Conservation (phyloP, 2,888 invertebrate genomes). For the Drosophila falleni region DNA sequence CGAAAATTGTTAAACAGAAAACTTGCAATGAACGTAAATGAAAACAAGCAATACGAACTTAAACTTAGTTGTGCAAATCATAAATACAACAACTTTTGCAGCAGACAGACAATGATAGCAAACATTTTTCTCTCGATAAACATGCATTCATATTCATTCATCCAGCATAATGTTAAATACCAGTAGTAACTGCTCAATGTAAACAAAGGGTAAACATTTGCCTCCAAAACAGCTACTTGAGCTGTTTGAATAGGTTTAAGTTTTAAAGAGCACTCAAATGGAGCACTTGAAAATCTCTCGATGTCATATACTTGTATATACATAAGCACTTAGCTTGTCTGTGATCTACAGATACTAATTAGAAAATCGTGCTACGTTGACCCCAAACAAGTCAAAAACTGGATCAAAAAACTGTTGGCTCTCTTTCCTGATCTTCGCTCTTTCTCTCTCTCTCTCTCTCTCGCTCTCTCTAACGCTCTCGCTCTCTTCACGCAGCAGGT, state of each 20-base stretch:
- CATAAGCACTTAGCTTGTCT: slow-evolving; percentile 26
- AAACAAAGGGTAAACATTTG: neutral
- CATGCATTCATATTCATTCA: too few relatives aligned
- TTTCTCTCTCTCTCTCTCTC: neutral
- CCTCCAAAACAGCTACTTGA: neutral
- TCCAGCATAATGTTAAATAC: neutral
- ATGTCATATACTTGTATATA: slow-evolving; percentile 10
- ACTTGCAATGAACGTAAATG: neutral
- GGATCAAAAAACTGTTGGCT: slow-evolving; percentile 17
- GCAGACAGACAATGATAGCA: neutral
- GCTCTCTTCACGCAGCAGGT: neutral
- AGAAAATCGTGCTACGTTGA: slow-evolving; percentile 35
- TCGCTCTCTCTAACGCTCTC: neutral
- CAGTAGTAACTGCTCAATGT: neutral
- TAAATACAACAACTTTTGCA: neutral
- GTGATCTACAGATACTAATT: slow-evolving; percentile 44
- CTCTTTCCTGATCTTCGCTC: neutral
- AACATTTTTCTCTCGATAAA: too few relatives aligned
- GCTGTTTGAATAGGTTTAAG: neutral
- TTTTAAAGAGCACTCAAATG: slow-evolving; percentile 31
- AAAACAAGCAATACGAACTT: slow-evolving; percentile 8
- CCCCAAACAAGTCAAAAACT: slow-evolving; percentile 22
- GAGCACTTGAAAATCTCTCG: slow-evolving; percentile 25
- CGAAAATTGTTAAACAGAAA: neutral
- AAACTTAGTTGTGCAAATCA: neutral